These are phyloP conservation scores for Eilema griseolum DNA, from an alignment of 2,888 invertebrate genomes.

Conservation along the genomic window DNA sequence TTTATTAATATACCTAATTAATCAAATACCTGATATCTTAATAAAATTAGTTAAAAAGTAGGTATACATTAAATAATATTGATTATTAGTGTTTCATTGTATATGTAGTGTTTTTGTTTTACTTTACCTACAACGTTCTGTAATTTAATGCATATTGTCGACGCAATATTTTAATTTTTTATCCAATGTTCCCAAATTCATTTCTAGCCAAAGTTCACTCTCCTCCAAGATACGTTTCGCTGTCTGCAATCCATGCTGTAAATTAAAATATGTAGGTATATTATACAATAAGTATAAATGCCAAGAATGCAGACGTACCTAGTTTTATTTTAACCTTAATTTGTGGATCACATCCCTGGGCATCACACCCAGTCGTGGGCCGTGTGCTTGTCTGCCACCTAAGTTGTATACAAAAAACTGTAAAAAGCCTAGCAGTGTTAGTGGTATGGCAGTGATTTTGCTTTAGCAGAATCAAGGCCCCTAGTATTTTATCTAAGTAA, in stretches of 20 bases:
- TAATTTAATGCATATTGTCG: slow-evolving; percentile 68
- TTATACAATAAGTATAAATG: background rate
- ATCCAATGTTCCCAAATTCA: slow-evolving; percentile 70
- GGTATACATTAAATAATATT: background rate
- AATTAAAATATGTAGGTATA: slow-evolving; percentile 22
- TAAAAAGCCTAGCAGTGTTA: too few relatives aligned
- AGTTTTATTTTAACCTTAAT: background rate
- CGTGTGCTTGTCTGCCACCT: too few relatives aligned
- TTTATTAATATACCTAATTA: too few relatives aligned
- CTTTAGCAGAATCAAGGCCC: too few relatives aligned
- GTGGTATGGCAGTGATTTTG: too few relatives aligned
- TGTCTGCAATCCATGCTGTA: slow-evolving; percentile 63
- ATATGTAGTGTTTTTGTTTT: slow-evolving; percentile 46
- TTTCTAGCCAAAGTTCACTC: slow-evolving; percentile 69
- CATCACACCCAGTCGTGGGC: too few relatives aligned
- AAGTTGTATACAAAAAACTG: too few relatives aligned
- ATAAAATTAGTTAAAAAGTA: background rate
- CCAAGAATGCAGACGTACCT: background rate
- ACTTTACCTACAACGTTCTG: slow-evolving; percentile 40
- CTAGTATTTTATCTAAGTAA: too few relatives aligned
- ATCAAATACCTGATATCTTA: background rate
- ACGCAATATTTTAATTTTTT: slow-evolving; percentile 74
- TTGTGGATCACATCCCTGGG: too few relatives aligned
- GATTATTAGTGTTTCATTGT: slow-evolving; percentile 43
- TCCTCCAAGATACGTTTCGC: slow-evolving; percentile 66